Conservation (phyloP, 2,113 vertebrate species). For the Ailuropoda melanoleuca region DNA sequence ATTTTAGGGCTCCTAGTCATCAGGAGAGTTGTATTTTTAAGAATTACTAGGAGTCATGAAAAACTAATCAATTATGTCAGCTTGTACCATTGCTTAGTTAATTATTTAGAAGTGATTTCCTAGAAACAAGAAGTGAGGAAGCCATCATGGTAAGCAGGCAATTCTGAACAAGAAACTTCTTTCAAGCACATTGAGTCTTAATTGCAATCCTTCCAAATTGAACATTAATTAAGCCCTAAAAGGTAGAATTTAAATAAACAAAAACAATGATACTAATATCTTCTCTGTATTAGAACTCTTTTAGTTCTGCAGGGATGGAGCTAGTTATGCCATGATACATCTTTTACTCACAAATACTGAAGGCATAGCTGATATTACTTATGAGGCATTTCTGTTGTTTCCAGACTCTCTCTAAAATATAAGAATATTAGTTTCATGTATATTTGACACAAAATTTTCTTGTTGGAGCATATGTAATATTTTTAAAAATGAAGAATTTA, state of each 20-base stretch:
- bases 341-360: constrained; percentile 35
- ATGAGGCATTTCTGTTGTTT: constrained; percentile 15
- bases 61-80: background rate
- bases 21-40: constrained; percentile 32
- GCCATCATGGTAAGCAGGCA: background rate
- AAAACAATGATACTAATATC: background rate
- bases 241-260: constrained; percentile 30
- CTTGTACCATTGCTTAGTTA: constrained; percentile 20
- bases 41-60: background rate
- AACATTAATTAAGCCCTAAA: constrained; percentile 37
- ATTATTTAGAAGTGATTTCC: constrained; percentile 63
- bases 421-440: background rate
- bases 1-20: background rate
- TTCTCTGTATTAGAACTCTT: background rate
- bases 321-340: background rate
- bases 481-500: background rate
- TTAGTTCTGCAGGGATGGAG: constrained; percentile 9
- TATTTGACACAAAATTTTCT: background rate
- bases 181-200: constrained; percentile 8
- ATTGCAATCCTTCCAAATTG: constrained; percentile 25
- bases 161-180: constrained; percentile 46
- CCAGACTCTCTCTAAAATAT: background rate
- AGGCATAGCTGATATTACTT: background rate
- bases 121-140: constrained; percentile 37
- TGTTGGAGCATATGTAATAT: background rate